phyloP scores from a whole-genome alignment of 1,140 invertebrate genomes.

The Zaprionus tsacasi region DNA sequence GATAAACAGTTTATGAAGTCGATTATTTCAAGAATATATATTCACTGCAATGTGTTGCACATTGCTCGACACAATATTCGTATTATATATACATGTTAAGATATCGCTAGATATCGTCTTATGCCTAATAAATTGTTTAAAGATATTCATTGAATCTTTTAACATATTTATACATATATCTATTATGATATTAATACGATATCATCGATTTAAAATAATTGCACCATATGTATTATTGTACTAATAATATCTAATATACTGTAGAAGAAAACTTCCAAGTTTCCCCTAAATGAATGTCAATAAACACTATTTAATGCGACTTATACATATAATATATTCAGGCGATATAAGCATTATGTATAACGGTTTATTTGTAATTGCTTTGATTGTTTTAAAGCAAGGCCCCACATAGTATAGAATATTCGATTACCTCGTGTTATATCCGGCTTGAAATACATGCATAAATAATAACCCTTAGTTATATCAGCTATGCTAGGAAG shows the following conservation, averaged over 20 bases:
- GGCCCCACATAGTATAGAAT: constrained; percentile 15
- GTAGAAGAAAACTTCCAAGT: too few species aligned
- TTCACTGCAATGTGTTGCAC: neutral
- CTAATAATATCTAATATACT: too few species aligned
- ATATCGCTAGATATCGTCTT: neutral
- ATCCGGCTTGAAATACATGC: constrained; percentile 53
- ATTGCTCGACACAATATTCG: neutral
- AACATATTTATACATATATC: neutral
- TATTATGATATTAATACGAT: neutral
- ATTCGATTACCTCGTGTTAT: constrained; percentile 35
- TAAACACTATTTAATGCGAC: neutral
- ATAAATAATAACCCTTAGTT: constrained; percentile 41
- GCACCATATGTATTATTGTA: neutral
- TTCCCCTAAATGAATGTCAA: neutral
- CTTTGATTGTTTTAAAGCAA: constrained; percentile 12
- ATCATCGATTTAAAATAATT: neutral
- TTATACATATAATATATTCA: neutral
- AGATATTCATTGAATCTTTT: neutral
- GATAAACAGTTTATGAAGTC: neutral
- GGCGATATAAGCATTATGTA: neutral
- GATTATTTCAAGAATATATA: neutral
- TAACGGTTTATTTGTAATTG: constrained; percentile 6
- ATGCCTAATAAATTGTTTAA: neutral
- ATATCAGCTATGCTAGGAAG: constrained; percentile 13
- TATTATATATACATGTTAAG: neutral